Base-by-base conservation (phyloP, 1,140 invertebrate genomes). In the Eufriesea mexicana region DNA sequence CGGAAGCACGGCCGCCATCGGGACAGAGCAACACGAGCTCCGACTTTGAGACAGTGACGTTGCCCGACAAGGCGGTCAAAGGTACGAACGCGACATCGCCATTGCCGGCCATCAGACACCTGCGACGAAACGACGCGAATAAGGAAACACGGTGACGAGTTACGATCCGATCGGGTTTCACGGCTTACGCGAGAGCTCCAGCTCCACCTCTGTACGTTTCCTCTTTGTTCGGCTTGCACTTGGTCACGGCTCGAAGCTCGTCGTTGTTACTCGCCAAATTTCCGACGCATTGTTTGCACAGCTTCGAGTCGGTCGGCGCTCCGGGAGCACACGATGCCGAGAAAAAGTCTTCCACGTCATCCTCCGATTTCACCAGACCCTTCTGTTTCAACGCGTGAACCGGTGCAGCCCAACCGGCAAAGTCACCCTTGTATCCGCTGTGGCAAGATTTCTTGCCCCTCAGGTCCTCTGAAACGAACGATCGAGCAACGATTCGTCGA, bases 11-110 rank as follows among this genome's bases (percentile, higher is more conserved):
- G 16, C 95, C 92, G 49, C 94, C 96, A 90, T 96, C 95, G n/a
- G 96, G 95, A 91, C 96, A 97, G 51, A 97, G 90, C 35, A 97
- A 91, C 88, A 96, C 95, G 85, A 96, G 96, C 89, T 97, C 96
- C 64, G 95, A 93, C 9, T 94, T 93, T 35, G 62, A 25, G 25
- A 66, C 47, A 14, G 2, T 47, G 16, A 75, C 61, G 20, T 79
- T 23, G 14, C 84, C 86, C 2, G 18, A 47, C 23, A 92, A 51
- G 42, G 87, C 90, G 10, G 89, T 88, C 2, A 96, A 90, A 77
- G 93, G 86, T 7, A 93, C 47, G 91, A 96, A 96, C 1, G 96
- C 96, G 25, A 97, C 95, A 88, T 96, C 95, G 59, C 96, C 96
- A 45, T 95, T 95, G 5, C 93, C 95, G 84, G 95, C 95, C 5